A percentile compares a stretch with the other conserved stretches of the same genome.
These are phyloP conservation scores for Macrotrachela quadricornifera DNA, from an alignment of 1,140 invertebrate genomes.

Conservation along the genomic window DNA sequence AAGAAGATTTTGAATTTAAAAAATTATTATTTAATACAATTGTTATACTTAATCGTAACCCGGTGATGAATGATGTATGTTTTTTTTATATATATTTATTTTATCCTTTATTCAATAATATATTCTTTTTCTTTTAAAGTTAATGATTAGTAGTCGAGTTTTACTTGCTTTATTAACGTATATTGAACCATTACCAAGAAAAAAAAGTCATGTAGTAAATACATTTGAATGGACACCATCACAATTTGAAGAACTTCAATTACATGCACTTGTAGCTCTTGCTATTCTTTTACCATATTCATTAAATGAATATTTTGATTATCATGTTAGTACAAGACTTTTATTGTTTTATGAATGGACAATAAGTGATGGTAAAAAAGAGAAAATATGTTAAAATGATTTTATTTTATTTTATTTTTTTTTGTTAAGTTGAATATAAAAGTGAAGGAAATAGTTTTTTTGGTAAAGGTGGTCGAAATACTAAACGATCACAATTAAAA, in stretches of 20 bases:
- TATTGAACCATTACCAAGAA: slow-evolving; percentile 15
- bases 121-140: slow-evolving; percentile 12
- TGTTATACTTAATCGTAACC: slow-evolving; percentile 20
- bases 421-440: slow-evolving; percentile 21
- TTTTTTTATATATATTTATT: neutral
- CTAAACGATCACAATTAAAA: slow-evolving; percentile 27
- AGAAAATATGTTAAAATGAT: neutral
- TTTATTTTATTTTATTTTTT: neutral
- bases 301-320: slow-evolving; percentile 27
- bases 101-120: neutral
- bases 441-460: slow-evolving; percentile 31
- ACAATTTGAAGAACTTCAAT: slow-evolving; percentile 31
- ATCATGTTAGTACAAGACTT: slow-evolving; percentile 24
- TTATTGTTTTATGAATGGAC: slow-evolving; percentile 27
- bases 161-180: slow-evolving; percentile 26
- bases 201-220: neutral
- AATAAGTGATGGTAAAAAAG: too few relatives aligned
- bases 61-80: slow-evolving; percentile 18
- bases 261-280: slow-evolving; percentile 23
- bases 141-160: slow-evolving; percentile 24
- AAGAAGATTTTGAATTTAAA: slow-evolving; percentile 32
- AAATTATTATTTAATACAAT: slow-evolving; percentile 27
- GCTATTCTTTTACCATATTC: slow-evolving; percentile 23
- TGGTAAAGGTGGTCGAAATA: slow-evolving; percentile 25
- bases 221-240: slow-evolving; percentile 22